phyloP scores from a whole-genome alignment of 2,113 vertebrate genomes.

The Corynorhinus townsendii region DNA sequence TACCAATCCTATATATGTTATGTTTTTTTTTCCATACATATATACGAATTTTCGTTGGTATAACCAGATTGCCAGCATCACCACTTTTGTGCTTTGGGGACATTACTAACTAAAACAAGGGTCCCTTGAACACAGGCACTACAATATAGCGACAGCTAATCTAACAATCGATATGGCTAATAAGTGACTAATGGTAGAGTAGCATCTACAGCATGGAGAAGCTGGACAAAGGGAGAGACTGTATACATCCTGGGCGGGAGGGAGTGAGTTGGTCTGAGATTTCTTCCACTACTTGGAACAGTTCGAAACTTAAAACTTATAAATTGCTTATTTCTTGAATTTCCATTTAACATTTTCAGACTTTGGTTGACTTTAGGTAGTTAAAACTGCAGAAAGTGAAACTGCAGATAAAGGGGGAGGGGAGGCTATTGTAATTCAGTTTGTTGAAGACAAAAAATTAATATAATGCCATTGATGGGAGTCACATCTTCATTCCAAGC shows the following conservation, averaged over 20 bases:
- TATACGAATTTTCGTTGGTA: background rate
- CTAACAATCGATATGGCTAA: background rate
- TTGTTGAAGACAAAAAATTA: slow-evolving; percentile 2
- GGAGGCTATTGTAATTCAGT: background rate
- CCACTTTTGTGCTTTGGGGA: background rate
- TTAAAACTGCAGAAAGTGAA: background rate
- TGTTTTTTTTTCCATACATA: background rate
- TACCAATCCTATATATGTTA: background rate
- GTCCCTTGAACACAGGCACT: background rate
- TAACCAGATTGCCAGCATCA: background rate
- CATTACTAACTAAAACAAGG: background rate
- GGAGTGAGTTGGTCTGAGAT: background rate
- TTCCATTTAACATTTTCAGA: background rate
- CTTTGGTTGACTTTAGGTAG: background rate
- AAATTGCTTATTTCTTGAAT: background rate
- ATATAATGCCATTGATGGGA: background rate
- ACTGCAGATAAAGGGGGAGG: background rate
- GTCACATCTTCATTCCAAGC: slow-evolving; percentile 7
- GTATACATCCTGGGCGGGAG: background rate
- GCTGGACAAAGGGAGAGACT: background rate
- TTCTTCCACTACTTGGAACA: background rate
- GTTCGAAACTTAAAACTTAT: background rate
- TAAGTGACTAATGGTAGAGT: background rate
- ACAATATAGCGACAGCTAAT: background rate
- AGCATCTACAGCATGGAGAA: too few species aligned